Evolutionary conservation across 2,888 invertebrate species (phyloP), one percentile per base, ranked within the genome.

Genomic region (Rhogogaster chlorosoma): DNA sequence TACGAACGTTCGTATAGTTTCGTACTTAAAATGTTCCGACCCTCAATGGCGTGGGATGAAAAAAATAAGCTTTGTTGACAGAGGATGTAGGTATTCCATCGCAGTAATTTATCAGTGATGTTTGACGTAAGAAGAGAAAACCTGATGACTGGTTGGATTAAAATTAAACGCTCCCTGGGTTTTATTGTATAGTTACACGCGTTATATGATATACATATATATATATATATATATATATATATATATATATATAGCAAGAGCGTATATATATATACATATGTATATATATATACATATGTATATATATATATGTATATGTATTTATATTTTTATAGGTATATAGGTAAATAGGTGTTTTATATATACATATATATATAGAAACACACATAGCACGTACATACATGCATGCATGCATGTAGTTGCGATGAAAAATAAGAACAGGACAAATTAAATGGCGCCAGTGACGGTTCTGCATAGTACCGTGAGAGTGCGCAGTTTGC

Each of bases 401-500:
- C 38, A 10, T 26, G 12, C 12, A 15, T 22, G 45, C 15, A 15
- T 49, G 77, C n/a, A 61, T 15, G 29, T 71, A 22, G 6, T 73
- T 45, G 73, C 45, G 42, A 73, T 45, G 73, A 64, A 64, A 57
- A 83, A 83, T 78, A 78, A 78, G 78, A 83, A 45, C 36, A 83
- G 67, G 80, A 70, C 36, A 83, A 83, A 67, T 83, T 70, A 67
- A 83, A 83, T 83, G 83, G 83, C 83, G 83, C 83, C 70, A 83
- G 83, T 29, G 83, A 45, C 18, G n/a, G 83, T 86, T 73, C 45
- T 87, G 84, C 88, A 89, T 89, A 89, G 88, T 87, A 86, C 89
- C 89, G 86, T 85, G 22, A 89, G 89, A 85, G 88, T 73, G 89
- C 89, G 89, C 86, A 64, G 85, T 85, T 84, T 83, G 12, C 45